These are phyloP conservation scores for Ornithoptera priamus DNA, from an alignment of 2,888 invertebrate species.

Conservation along the genomic window DNA sequence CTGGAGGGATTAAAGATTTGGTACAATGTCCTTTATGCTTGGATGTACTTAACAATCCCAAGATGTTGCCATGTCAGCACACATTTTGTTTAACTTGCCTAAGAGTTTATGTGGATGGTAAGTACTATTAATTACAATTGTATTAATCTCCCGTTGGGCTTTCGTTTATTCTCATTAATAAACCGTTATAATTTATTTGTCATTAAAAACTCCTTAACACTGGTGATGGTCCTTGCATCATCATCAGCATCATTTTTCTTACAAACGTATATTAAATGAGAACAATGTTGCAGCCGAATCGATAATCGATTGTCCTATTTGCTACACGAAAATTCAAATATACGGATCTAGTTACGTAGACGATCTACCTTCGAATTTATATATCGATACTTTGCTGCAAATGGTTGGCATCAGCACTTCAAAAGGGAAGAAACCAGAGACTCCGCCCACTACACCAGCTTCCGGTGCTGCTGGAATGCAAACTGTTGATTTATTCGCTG, in stretches of 20 bases:
- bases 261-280: not conserved
- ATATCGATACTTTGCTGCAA: conserved; percentile 82
- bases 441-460: conserved; percentile 47
- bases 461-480: conserved; percentile 39
- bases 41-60: conserved; percentile 77
- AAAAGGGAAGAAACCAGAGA: conserved; percentile 36
- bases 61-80: conserved; percentile 84
- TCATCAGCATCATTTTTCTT: not conserved
- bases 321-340: conserved; percentile 71
- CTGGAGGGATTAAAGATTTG: conserved; percentile 79
- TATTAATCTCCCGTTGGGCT: not conserved
- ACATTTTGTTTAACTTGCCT: conserved; percentile 83
- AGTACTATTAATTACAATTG: conserved; percentile 14
- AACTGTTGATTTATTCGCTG: conserved; percentile 59
- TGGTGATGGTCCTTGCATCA: not conserved
- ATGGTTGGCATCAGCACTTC: conserved; percentile 59
- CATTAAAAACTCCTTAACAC: not conserved
- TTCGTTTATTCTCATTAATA: not conserved
- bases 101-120: conserved; percentile 68
- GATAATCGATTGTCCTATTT: conserved; percentile 80
- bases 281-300: conserved; percentile 53
- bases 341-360: conserved; percentile 75
- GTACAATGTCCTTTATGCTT: conserved; percentile 82
- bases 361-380: conserved; percentile 83
- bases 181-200: not conserved